Evolutionary conservation across 1,140 invertebrate species (phyloP), one percentile per base, ranked within the genome.

Genomic region (Trichonephila clavipes): DNA sequence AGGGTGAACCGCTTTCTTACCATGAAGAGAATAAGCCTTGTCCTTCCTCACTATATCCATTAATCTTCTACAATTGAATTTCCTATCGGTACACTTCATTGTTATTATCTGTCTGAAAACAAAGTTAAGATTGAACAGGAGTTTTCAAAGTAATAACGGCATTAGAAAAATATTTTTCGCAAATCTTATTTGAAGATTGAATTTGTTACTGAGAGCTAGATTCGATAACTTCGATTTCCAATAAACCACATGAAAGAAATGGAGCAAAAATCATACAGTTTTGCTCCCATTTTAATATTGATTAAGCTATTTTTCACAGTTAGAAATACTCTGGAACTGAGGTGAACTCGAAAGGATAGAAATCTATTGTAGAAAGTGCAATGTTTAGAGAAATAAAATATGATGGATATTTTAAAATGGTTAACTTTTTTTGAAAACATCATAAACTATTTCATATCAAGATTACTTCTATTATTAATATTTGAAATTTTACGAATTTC

Each of bases 161-260:
- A 88, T 19, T 66, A 21, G 44, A 85, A 85, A 85, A 58, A 85
- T 85, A 61, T 88, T 64, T 88, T 88, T 64, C 86, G 7, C 28
- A 88, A 88, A 88, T 88, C 86, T 19, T 64, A 24, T 66, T 88
- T 44, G 59, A n/a, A n/a, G 24, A 88, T 64, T 88, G 86, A 88
- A 88, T 88, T 61, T 18, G 59, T 88, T 34, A 24, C 21, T 44
- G 10, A 61, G 21, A 40, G n/a, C 14, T 19, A 2, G 1, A 88
- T n/a, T 64, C 86, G 61, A 88, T 88, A 88, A 28, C 24, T 88
- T 88, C 86, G 86, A 88, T 88, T 88, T 88, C 59, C 86, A 6
- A 88, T 88, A 88, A 28, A 88, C 61, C 86, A 21, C 86, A 88
- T 21, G 21, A 34, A 64, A 58, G 58, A 85, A 34, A 77, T 34